Base-by-base conservation (phyloP, 2,888 invertebrate species). In the Sinhomidia bicolor region DNA sequence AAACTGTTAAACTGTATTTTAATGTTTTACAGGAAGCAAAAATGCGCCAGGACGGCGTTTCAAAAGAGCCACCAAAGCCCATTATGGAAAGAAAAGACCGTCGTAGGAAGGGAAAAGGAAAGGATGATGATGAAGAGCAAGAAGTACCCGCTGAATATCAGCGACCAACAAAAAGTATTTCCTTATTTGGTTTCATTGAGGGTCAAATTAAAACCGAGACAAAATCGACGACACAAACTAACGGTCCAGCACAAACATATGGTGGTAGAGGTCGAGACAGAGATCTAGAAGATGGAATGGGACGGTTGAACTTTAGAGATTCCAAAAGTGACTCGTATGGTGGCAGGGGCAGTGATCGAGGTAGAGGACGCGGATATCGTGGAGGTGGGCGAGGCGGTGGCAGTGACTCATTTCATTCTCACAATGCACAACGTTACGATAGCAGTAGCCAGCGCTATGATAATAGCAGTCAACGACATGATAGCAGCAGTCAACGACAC, bases 111-210 rank as follows among this genome's bases (percentile, higher is more conserved):
- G 62, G 81, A 0, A 83, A 76, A 29, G 65, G 60, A 9, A 76
- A 68, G 17, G 80, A 88, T 9, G 91, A 91, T 29, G 91, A 91
- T 23, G 92, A 92, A 17, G 90, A 91, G 60, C 90, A 87, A 57
- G 89, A 89, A 17, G 90, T 91, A n/a, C 91, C 91, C 0, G 90
- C 86, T 10, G 92, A 91, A 76, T 87, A 81, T 60, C 90, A 90
- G 26, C 88, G 91, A 12, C 92, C 92, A 0, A 90, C 91, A 9
- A 90, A 82, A 83, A 90, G 81, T 26, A 92, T 91, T 7, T 91
- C 90, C 10, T 74, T 92, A n/a, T 92, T 92, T 85, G 92, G 91
- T 10, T 92, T 92, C 36, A 90, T 92, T 29, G 90, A 89, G 68
- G 88, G 85, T 9, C 89, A 89, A 36, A 91, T 92, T 20, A 91